Base-by-base conservation (phyloP, 2,797 vertebrate species). In the Macrochelys suwanniensis region DNA sequence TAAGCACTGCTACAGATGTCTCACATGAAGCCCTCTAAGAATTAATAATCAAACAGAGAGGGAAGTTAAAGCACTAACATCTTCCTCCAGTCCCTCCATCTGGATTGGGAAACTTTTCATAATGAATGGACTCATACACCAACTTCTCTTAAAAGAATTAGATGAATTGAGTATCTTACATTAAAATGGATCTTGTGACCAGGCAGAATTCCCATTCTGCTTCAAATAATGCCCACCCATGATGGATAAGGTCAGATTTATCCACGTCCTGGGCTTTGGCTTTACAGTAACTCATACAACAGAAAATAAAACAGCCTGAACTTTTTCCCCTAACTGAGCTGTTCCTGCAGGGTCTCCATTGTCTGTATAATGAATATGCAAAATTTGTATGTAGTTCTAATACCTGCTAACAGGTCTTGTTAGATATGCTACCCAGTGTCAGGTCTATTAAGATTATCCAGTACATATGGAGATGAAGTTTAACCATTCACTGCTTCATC, bases 91-190 rank as follows among this genome's bases (percentile, higher is more conserved):
- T 95, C 96, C 90, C 86, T 80, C 94, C 88, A 49, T 96, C 87
- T 97, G 93, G 83, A 92, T 87, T 77, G 90, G 95, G 92, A 90
- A 56, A 2, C 90, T n/a, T 79, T 95, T 61, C 59, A 33, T 33
- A 16, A 61, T 61, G 31, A 15, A 33, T 3, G 4, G 92, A 87
- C 49, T 95, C 61, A 25, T 54, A 54, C 54, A 54, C 23, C 97
- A 88, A 97, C 45, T 94, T 92, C 90, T 95, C 91, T 94, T 97
- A 97, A 97, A 96, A 88, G 16, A 97, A 97, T 97, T 95, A 96
- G 92, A 96, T 91, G 96, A 96, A 92, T 76, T 47, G 81, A 91
- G 84, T 74, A 56, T 91, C 92, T 96, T 93, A 95, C 94, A 95
- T 56, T 95, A 92, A 96, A 96, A 96, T 94, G 95, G 87, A 95